Conservation (phyloP, 2,113 vertebrate species). For the Pygathrix nemaeus region DNA sequence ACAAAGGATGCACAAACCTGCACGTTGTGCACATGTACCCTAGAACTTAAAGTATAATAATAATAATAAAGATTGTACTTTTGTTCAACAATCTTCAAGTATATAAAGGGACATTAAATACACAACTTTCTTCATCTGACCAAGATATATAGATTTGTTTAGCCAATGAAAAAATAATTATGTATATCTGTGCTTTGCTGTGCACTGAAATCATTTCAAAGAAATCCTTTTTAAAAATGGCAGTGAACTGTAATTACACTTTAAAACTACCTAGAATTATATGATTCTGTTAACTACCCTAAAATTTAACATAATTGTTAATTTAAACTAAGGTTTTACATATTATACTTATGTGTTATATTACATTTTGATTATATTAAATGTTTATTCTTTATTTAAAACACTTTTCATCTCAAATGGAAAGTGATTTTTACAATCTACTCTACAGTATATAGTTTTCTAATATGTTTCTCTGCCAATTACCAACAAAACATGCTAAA, state of each 20-base stretch:
- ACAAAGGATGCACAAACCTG: too few relatives aligned
- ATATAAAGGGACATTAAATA: not conserved
- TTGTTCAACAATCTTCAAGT: not conserved
- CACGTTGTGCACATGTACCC: too few relatives aligned
- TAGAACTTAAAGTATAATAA: too few relatives aligned
- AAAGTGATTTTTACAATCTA: not conserved
- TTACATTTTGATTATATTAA: not conserved
- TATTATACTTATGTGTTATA: too few relatives aligned
- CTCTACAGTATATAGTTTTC: not conserved
- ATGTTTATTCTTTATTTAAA: not conserved
- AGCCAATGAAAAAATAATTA: not conserved
- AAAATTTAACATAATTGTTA: not conserved
- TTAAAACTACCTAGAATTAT: not conserved
- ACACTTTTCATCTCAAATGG: not conserved
- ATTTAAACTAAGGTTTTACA: not conserved
- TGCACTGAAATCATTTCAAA: not conserved
- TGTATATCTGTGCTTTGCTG: not conserved
- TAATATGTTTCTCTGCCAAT: not conserved
- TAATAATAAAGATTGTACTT: not conserved
- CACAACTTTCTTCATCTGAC: not conserved
- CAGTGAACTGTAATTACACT: not conserved
- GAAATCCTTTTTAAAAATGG: not conserved
- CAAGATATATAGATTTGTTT: not conserved
- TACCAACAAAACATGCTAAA: not conserved
- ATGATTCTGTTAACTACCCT: not conserved